These are phyloP conservation scores for Martes martes DNA, from an alignment of 2,113 vertebrate genomes.

Conservation along the genomic window DNA sequence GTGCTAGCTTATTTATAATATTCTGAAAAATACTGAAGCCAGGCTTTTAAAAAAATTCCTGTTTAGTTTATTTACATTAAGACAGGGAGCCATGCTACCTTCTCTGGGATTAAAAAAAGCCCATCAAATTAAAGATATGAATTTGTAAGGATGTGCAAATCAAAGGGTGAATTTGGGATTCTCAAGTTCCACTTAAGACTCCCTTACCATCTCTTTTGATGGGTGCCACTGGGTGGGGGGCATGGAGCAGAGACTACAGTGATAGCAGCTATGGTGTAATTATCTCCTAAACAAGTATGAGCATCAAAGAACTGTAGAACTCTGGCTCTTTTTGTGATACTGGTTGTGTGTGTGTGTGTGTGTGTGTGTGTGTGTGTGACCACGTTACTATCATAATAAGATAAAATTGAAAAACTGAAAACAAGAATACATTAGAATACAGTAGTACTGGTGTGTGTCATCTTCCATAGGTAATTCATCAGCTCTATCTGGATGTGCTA, in stretches of 20 bases:
- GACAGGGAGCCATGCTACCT: not conserved
- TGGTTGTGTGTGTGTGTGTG: not conserved
- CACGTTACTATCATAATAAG: not conserved
- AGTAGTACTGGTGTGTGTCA: not conserved
- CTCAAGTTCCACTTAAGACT: not conserved
- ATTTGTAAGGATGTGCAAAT: slow-evolving; percentile 18
- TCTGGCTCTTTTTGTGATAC: not conserved
- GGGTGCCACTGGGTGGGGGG: not conserved
- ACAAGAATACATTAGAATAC: slow-evolving; percentile 6
- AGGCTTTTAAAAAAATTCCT: slow-evolving; percentile 17
- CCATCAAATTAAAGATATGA: not conserved
- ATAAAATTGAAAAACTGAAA: not conserved
- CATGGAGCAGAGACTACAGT: not conserved
- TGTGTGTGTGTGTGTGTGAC: not conserved
- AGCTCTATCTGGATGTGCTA: not conserved
- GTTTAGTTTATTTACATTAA: slow-evolving; percentile 35
- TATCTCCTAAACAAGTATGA: not conserved
- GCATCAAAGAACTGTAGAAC: slow-evolving; percentile 14
- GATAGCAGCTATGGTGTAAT: not conserved
- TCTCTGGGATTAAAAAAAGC: not conserved
- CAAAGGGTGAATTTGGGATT: not conserved
- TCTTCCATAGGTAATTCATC: slow-evolving; percentile 30
- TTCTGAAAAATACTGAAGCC: not conserved
- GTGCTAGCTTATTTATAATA: slow-evolving; percentile 16
- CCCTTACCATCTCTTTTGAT: slow-evolving; percentile 17